These are phyloP conservation scores for Hoplodrina blanda DNA, from an alignment of 2,888 invertebrate species.

Conservation along the genomic window DNA sequence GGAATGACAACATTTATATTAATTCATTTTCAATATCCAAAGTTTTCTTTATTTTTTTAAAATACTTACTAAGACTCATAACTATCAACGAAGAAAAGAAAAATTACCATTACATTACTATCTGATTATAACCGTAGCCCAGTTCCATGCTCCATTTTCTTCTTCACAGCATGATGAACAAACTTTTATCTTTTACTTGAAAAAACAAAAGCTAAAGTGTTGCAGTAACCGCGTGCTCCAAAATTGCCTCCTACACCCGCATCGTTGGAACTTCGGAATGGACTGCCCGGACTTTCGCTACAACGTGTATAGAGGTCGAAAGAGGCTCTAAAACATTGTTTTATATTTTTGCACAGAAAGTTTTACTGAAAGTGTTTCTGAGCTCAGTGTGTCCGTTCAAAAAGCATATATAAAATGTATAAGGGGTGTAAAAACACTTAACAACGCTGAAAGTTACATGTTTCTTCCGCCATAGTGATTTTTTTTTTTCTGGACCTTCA, in stretches of 20 bases:
- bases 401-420: background rate
- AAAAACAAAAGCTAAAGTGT: slow-evolving; percentile 31
- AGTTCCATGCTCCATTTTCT: background rate
- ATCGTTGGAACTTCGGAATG: slow-evolving; percentile 52
- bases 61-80: background rate
- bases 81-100: too few species aligned
- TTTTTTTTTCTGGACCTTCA: too few species aligned
- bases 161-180: background rate
- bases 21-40: too few species aligned
- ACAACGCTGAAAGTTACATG: too few species aligned
- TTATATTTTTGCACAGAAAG: background rate
- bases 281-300: slow-evolving; percentile 11
- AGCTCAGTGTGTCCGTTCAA: background rate
- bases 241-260: slow-evolving; percentile 35
- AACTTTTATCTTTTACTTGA: slow-evolving; percentile 40
- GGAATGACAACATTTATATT: background rate
- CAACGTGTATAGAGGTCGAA: slow-evolving; percentile 32
- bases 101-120: background rate
- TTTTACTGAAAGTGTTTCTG: background rate
- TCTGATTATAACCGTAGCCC: slow-evolving; percentile 15
- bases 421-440: too few species aligned
- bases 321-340: slow-evolving; percentile 1
- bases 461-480: too few species aligned
- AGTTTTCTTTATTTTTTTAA: background rate
- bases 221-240: slow-evolving; percentile 20